Evolutionary conservation across 2,797 vertebrate species (phyloP).

Genomic region (Falco naumanni): DNA sequence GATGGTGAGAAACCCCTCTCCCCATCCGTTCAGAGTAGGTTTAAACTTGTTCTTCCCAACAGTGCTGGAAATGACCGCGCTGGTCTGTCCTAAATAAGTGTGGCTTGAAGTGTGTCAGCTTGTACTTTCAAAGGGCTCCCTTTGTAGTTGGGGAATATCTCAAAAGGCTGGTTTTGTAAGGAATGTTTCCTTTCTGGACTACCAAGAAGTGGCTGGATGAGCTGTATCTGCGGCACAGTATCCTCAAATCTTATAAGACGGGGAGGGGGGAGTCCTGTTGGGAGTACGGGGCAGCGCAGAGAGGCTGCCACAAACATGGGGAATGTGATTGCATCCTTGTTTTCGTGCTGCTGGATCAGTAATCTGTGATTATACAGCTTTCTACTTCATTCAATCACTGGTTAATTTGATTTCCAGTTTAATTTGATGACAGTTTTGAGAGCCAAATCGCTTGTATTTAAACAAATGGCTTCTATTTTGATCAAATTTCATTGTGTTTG

Average conservation of each 20-base stretch:
- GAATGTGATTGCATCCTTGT: not conserved
- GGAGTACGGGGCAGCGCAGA: not conserved
- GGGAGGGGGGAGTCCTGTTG: not conserved
- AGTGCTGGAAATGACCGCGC: not conserved
- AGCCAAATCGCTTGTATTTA: constrained; percentile 51
- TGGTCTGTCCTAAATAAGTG: not conserved
- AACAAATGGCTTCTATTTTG: constrained; percentile 55
- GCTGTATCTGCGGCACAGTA: not conserved
- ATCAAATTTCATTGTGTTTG: constrained; percentile 39
- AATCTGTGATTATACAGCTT: constrained; percentile 37
- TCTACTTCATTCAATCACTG: constrained; percentile 25
- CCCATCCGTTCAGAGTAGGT: not conserved
- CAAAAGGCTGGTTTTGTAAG: not conserved
- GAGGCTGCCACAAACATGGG: not conserved
- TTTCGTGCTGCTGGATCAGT: not conserved
- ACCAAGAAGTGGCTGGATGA: not conserved
- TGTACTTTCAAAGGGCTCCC: not conserved
- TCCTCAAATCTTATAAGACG: not conserved
- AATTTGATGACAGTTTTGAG: constrained; percentile 54
- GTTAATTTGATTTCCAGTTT: constrained; percentile 62
- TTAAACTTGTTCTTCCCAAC: not conserved
- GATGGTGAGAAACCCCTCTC: not conserved
- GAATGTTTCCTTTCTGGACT: not conserved
- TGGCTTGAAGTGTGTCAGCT: not conserved
- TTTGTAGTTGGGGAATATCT: not conserved